Evolutionary conservation across 2,113 vertebrate genomes (phyloP).

Genomic region (Butorides virescens): DNA sequence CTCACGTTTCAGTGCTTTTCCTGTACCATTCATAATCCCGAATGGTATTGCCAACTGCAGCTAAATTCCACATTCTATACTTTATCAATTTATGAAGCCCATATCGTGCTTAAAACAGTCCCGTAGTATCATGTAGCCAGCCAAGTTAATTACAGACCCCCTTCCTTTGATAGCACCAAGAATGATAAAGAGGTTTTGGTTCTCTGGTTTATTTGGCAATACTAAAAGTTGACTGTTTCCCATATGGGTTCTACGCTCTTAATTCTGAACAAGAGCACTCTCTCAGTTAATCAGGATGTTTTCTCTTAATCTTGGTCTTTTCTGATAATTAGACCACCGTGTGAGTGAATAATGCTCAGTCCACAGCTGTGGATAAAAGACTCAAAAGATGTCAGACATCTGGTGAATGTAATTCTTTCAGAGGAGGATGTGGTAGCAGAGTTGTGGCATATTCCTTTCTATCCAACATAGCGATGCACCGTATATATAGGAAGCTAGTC

Average conservation of each 20-base stretch:
- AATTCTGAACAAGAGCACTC: not conserved
- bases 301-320: not conserved
- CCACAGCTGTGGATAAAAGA: not conserved
- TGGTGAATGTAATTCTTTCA: not conserved
- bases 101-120: not conserved
- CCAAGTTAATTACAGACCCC: not conserved
- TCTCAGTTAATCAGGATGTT: not conserved
- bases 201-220: not conserved
- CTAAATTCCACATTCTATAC: not conserved
- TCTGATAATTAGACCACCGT: not conserved
- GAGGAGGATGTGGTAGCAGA: not conserved
- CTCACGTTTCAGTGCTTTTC: not conserved
- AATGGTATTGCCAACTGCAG: not conserved
- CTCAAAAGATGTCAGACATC: not conserved
- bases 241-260: not conserved
- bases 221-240: not conserved
- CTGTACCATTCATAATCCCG: not conserved
- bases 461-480: not conserved
- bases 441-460: not conserved
- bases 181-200: not conserved
- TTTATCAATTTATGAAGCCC: not conserved
- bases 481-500: not conserved
- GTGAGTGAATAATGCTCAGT: not conserved
- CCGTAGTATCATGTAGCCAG: accelerated
- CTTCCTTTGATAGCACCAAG: not conserved